Base-by-base conservation (phyloP, 2,797 vertebrate species). In the Lophius americanus region DNA sequence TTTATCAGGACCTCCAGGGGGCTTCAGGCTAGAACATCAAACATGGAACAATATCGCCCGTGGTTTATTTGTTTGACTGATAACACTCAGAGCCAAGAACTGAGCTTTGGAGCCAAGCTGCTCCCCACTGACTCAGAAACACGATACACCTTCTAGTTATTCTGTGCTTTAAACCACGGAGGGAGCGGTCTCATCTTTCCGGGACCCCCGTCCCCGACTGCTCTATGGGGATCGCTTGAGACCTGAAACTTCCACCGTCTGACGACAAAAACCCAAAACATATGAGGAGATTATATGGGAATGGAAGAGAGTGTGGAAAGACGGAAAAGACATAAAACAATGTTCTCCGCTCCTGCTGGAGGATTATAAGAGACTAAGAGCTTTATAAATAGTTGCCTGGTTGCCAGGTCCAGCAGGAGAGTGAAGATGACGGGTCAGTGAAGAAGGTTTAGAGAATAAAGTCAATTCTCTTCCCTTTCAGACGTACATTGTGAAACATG, bases 111-210 rank as follows among this genome's bases (percentile, higher is more conserved):
- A 47, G 1, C 8, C 9, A 42, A 23, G 23, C 23, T 23, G 23
- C 23, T 23, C 23, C 23, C 23, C 23, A 23, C 37, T 13, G 76
- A 50, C 35, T 64, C 58, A 82, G 59, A 63, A 36, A 60, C 41
- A 75, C 37, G 53, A 84, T 3, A 73, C 51, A 65, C 48, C 4
- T 9, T 65, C 55, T 76, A 41, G 58, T 76, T 56, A 68, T 79
- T 51, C 51, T 64, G 51, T 51, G 50, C 57, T 78, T 12, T 70
- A 70, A 88, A 90, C 78, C 82, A 80, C 83, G 83, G 80, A 75
- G 82, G 75, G 84, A 85, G 83, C 71, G 78, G 58, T 86, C 60
- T 47, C 7, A 48, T 76, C 44, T 50, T 64, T 57, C 50, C 51
- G n/a, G 57, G 50, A 49, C 56, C 36, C 43, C 63, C 69, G 51